Evolutionary conservation across 2,113 vertebrate species (phyloP), one percentile per base, ranked within the genome.

Genomic region (Promerops cafer): DNA sequence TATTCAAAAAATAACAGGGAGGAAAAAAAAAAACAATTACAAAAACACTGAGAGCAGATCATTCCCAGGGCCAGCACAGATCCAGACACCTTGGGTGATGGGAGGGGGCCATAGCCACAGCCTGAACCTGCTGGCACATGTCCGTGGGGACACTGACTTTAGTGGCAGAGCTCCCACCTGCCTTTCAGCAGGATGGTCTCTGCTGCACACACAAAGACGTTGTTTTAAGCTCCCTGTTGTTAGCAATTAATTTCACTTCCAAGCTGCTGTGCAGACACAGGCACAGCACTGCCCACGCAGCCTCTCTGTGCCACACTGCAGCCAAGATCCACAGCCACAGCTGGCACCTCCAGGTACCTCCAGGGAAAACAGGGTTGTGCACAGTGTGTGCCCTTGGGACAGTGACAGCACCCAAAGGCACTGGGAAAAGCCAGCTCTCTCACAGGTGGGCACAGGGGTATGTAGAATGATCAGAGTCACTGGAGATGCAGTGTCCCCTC

Each of bases 331-430:
- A 13, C 37, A 17, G 71, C n/a, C 61, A 16, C 37, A 30, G 7
- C 45, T 40, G 33, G 61, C 31, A 63, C 53, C 28, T 11, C 39
- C 31, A 18, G 60, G 44, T 2, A 21, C n/a, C 69, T 11, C 6
- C 17, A 4, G 47, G 42, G 40, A 11, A 2, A 16, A 0, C 7
- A 33, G 74, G 49, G 44, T 0, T 47, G 53, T 10, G 50, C 68
- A 15, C 18, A 30, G 42, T 0, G 3, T 6, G 4, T 3, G 22
- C 8, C 57, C n/a, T 4, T 3, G 3, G 60, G 75, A 21, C 60
- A 14, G 17, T 6, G 61, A 7, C 26, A n/a, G 50, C 44, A 5
- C 52, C 24, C 28, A 27, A 12, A 60, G 52, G 56, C 17, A 4
- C 60, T 18, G 30, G 65, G 54, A 7, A 14, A 37, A 54, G 35